A percentile compares a stretch with the other conserved stretches of the same genome.
These are phyloP conservation scores for Gerosis bhagava DNA, from an alignment of 2,888 invertebrate species.

Conservation along the genomic window DNA sequence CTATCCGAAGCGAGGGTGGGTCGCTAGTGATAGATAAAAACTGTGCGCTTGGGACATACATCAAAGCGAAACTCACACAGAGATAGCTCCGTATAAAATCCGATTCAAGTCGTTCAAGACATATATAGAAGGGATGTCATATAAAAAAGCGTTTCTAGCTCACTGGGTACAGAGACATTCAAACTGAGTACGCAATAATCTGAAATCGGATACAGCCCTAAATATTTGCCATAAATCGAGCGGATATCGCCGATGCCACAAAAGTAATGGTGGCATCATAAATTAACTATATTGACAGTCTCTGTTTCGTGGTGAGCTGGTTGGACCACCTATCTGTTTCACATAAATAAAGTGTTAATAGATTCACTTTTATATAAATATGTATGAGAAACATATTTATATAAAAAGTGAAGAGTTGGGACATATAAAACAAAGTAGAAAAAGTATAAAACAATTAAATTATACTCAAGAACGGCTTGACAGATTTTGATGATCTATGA, in stretches of 20 bases:
- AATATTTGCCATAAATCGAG: constrained; percentile 55
- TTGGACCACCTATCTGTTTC: constrained; percentile 13
- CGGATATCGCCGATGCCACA: constrained; percentile 53
- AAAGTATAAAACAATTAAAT: too few species aligned
- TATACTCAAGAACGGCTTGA: too few species aligned
- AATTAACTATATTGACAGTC: constrained; percentile 50
- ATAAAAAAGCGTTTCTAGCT: constrained; percentile 22
- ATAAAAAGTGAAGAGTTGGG: background rate
- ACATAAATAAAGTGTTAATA: constrained; percentile 1
- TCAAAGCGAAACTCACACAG: too few species aligned
- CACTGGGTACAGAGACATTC: constrained; percentile 35
- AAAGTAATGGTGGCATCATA: constrained; percentile 61
- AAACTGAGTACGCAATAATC: constrained; percentile 45
- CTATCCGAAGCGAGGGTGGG: too few species aligned
- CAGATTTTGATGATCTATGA: too few species aligned
- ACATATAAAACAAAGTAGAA: background rate
- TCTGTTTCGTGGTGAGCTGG: constrained; percentile 8
- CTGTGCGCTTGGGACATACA: too few species aligned
- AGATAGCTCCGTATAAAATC: too few species aligned
- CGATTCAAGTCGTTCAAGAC: too few species aligned
- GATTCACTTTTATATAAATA: background rate
- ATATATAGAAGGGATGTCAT: constrained; percentile 17
- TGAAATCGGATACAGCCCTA: constrained; percentile 46
- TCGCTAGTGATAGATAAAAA: too few species aligned
- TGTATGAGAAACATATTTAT: too few species aligned